Percentiles rank a stretch among this genome's conserved stretches.
Conservation (phyloP, 2,888 invertebrate species). For the Osmoderma eremita region DNA sequence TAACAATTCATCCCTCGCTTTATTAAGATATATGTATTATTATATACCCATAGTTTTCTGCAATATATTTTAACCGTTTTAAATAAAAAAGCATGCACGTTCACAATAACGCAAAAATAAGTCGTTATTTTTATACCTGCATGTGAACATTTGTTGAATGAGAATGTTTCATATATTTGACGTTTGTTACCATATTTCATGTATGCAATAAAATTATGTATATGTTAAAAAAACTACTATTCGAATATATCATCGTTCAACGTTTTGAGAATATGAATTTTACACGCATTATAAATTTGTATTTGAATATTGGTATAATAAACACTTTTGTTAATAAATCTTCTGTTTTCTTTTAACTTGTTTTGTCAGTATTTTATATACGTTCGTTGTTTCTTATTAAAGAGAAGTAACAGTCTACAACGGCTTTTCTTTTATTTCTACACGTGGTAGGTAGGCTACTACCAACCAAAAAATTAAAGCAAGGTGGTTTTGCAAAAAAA, state of each 20-base stretch:
- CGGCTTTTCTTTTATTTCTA: too few species aligned
- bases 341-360: background rate
- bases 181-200: conserved; percentile 19
- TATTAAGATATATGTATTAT: too few species aligned
- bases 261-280: conserved; percentile 8
- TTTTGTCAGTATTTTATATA: too few species aligned
- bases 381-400: too few species aligned
- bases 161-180: conserved; percentile 16
- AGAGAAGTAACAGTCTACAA: too few species aligned
- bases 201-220: conserved; percentile 4
- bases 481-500: too few species aligned
- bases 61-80: too few species aligned
- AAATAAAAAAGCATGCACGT: too few species aligned
- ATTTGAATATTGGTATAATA: conserved; percentile 25
- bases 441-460: too few species aligned
- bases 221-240: conserved; percentile 22
- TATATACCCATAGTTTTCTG: too few species aligned
- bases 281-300: conserved; percentile 20
- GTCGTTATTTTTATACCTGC: conserved; percentile 22
- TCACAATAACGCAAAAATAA: too few species aligned
- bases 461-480: too few species aligned
- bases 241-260: conserved; percentile 14
- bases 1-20: conserved; percentile 21
- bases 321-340: conserved; percentile 33
- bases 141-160: conserved; percentile 16